These are phyloP conservation scores for Otis tarda DNA, from an alignment of 2,113 vertebrate genomes.

Conservation along the genomic window DNA sequence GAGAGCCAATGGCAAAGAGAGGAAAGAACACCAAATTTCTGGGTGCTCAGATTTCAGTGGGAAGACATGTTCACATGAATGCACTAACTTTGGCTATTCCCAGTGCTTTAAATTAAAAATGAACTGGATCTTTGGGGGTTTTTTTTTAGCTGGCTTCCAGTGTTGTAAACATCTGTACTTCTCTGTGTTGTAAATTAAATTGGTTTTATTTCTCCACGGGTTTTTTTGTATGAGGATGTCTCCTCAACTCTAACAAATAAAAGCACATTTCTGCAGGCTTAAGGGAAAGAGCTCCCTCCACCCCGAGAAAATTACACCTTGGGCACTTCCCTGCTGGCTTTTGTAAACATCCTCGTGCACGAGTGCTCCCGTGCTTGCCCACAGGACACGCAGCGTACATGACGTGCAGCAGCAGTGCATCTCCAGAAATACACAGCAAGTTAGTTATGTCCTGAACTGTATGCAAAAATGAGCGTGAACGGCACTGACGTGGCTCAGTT, in stretches of 20 bases:
- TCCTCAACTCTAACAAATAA: background rate
- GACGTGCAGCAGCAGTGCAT: accelerated
- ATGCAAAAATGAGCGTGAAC: background rate
- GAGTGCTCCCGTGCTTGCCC: background rate
- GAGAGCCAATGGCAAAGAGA: background rate
- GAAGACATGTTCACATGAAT: background rate
- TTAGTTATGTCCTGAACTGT: background rate
- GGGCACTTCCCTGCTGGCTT: background rate
- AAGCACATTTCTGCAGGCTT: background rate
- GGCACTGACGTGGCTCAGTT: background rate
- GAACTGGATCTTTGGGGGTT: background rate
- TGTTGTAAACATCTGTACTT: background rate
- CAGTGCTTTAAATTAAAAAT: background rate
- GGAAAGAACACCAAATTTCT: background rate
- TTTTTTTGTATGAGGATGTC: background rate
- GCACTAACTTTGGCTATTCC: background rate
- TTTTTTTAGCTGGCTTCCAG: background rate
- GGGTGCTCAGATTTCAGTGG: background rate
- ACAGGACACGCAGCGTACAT: background rate
- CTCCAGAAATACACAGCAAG: background rate
- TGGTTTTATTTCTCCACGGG: background rate
- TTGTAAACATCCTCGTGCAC: background rate
- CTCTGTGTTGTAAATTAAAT: background rate
- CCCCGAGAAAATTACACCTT: background rate
- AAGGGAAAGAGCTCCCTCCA: background rate